Evolutionary conservation across 2,888 invertebrate genomes (phyloP).

Genomic region (Keiferia lycopersicella): DNA sequence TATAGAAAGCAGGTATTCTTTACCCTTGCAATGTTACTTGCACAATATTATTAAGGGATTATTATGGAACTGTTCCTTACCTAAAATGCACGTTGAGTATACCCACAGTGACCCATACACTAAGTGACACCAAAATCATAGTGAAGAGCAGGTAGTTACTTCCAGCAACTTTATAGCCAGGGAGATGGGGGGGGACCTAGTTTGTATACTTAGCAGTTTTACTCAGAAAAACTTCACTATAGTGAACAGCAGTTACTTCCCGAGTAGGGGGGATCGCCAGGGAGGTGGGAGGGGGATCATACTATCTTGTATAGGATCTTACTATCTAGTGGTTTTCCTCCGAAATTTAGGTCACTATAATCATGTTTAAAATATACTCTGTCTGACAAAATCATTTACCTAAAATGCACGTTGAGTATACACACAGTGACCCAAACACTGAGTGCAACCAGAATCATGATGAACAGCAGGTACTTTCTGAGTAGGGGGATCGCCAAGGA

Average conservation of each 20-base stretch:
- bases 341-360: too few relatives aligned
- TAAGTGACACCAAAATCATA: slow-evolving; percentile 97
- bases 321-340: too few relatives aligned
- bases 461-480: slow-evolving; percentile 97
- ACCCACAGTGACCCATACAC: too few relatives aligned
- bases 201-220: too few relatives aligned
- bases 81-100: too few relatives aligned
- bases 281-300: slow-evolving; percentile 98
- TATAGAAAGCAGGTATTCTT: too few relatives aligned
- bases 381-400: slow-evolving; percentile 50
- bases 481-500: slow-evolving; percentile 96
- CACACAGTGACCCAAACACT: too few relatives aligned
- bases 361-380: too few relatives aligned
- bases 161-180: slow-evolving; percentile 94
- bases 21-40: too few relatives aligned
- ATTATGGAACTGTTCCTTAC: too few relatives aligned
- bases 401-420: slow-evolving; percentile 93
- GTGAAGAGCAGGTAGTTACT: slow-evolving; percentile 98
- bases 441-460: slow-evolving; percentile 98
- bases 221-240: too few relatives aligned
- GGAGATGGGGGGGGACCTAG: slow-evolving; percentile 99
- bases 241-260: slow-evolving; percentile 98
- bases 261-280: slow-evolving; percentile 95
- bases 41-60: too few relatives aligned
- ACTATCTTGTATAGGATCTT: slow-evolving; percentile 1